Conservation (phyloP, 2,888 invertebrate species). For the Morpho deidamia region DNA sequence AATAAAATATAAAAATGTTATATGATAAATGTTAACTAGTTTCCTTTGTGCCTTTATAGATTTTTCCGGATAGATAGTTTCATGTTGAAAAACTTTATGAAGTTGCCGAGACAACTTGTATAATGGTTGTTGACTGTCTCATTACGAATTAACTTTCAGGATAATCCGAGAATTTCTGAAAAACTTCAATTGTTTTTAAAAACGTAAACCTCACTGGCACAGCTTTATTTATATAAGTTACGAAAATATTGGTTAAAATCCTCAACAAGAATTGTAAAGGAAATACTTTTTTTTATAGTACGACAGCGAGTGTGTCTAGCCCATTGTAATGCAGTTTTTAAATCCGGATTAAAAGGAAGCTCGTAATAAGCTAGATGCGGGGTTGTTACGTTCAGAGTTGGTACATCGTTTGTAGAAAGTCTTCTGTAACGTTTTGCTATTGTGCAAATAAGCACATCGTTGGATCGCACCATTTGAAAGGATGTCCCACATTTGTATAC, state of each 20-base stretch:
- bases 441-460: slow-evolving; percentile 22
- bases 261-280: slow-evolving; percentile 55
- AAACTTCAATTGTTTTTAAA: too few relatives aligned
- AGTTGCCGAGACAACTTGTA: not conserved
- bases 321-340: slow-evolving; percentile 68
- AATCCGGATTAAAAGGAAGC: slow-evolving; percentile 66
- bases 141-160: not conserved
- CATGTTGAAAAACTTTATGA: slow-evolving; percentile 1
- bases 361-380: slow-evolving; percentile 52
- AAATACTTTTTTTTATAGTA: slow-evolving; percentile 49
- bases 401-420: slow-evolving; percentile 30
- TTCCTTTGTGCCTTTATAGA: slow-evolving; percentile 37
- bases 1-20: too few relatives aligned
- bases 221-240: slow-evolving; percentile 54
- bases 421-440: slow-evolving; percentile 24
- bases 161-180: too few relatives aligned
- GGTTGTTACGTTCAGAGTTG: slow-evolving; percentile 36
- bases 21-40: too few relatives aligned
- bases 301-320: slow-evolving; percentile 46
- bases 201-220: too few relatives aligned
- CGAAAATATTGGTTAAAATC: slow-evolving; percentile 73
- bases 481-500: slow-evolving; percentile 10
- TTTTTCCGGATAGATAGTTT: slow-evolving; percentile 19
- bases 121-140: not conserved
- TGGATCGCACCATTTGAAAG: slow-evolving; percentile 18